Conservation (phyloP, 2,888 invertebrate species). For the Tenthredo livida region DNA sequence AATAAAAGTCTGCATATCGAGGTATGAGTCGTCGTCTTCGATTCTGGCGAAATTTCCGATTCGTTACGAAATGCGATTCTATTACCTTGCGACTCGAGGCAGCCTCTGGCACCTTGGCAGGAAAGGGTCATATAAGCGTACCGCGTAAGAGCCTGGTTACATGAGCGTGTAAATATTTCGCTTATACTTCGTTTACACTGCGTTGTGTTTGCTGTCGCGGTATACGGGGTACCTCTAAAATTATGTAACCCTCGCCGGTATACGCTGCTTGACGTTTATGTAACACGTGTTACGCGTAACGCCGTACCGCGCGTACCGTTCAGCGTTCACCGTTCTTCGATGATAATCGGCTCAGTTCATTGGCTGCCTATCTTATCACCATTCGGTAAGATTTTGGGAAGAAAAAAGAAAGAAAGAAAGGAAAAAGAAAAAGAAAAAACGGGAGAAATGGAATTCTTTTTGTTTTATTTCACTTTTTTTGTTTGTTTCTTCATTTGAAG, state of each 20-base stretch:
- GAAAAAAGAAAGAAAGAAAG: background rate
- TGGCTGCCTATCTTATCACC: slow-evolving; percentile 1
- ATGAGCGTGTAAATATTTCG: slow-evolving; percentile 73
- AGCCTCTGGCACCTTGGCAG: slow-evolving; percentile 43
- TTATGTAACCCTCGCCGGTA: slow-evolving; percentile 66
- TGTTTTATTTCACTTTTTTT: background rate
- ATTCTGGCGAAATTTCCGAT: slow-evolving; percentile 30
- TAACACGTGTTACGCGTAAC: slow-evolving; percentile 60
- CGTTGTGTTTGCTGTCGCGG: slow-evolving; percentile 62
- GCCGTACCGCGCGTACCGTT: background rate
- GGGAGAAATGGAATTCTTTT: background rate
- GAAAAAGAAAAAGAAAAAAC: background rate
- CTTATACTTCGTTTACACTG: slow-evolving; percentile 66
- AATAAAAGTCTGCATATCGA: background rate
- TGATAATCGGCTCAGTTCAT: background rate
- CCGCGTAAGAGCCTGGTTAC: slow-evolving; percentile 68
- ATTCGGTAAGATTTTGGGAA: background rate
- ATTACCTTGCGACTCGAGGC: slow-evolving; percentile 58
- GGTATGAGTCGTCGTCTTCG: background rate
- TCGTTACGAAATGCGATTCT: slow-evolving; percentile 67
- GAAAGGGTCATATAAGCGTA: slow-evolving; percentile 64
- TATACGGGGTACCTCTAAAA: slow-evolving; percentile 63
- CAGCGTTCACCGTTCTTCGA: background rate
- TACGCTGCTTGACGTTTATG: slow-evolving; percentile 65
- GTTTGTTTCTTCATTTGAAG: background rate